Percentiles rank a stretch among this genome's conserved stretches.
These are phyloP conservation scores for Oreochromis spilurus DNA, from an alignment of 2,113 vertebrate species.

Conservation along the genomic window DNA sequence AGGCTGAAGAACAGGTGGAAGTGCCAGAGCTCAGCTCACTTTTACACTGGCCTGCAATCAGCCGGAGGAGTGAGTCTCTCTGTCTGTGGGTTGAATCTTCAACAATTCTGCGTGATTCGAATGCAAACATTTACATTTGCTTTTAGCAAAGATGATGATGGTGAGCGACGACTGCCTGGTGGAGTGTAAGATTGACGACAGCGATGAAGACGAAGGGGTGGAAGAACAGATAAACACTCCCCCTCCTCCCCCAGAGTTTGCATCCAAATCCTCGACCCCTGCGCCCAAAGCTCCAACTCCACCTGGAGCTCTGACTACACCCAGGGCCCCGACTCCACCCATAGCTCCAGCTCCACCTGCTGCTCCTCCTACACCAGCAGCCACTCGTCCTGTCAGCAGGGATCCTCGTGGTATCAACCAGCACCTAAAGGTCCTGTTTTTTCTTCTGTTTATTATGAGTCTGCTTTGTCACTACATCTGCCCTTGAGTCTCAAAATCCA, in stretches of 20 bases:
- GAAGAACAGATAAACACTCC: slow-evolving; percentile 45
- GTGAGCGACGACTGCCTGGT: slow-evolving; percentile 73
- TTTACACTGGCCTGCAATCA: neutral
- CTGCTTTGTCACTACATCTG: neutral
- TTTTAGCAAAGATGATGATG: slow-evolving; percentile 66
- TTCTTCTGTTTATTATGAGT: neutral
- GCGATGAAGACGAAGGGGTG: slow-evolving; percentile 16
- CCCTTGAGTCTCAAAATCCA: neutral
- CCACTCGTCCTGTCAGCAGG: slow-evolving; percentile 42
- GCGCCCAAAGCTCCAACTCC: slow-evolving; percentile 16
- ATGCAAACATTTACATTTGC: neutral
- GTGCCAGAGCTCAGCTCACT: slow-evolving; percentile 2
- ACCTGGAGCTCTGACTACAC: neutral
- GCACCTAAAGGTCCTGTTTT: slow-evolving; percentile 70
- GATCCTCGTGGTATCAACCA: slow-evolving; percentile 75
- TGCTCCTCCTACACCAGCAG: neutral
- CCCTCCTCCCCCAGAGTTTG: slow-evolving; percentile 65
- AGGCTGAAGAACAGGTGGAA: slow-evolving; percentile 47
- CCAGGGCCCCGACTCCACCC: slow-evolving; percentile 12
- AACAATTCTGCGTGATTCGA: neutral
- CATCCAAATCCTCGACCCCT: slow-evolving; percentile 34
- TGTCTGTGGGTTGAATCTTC: neutral
- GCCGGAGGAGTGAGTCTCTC: neutral
- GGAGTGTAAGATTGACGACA: slow-evolving; percentile 73
- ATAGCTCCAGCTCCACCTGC: slow-evolving; percentile 6